Percentiles rank a stretch among this genome's conserved stretches.
phyloP scores from a whole-genome alignment of 2,888 invertebrate species.

The Campoplex nolae region DNA sequence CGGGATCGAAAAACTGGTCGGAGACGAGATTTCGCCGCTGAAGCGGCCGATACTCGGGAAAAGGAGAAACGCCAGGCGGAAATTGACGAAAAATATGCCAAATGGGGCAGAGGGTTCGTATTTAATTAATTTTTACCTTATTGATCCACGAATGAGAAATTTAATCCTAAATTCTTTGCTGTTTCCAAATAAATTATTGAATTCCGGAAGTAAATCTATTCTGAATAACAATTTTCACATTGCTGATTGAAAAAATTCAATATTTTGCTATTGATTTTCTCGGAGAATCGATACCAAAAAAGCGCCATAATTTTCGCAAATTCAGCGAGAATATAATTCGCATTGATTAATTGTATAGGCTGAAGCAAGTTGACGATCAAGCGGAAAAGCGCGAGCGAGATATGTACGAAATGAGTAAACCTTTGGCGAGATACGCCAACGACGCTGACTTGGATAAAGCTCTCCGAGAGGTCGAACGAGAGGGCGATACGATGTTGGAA shows the following conservation, averaged over 20 bases:
- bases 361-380: slow-evolving; percentile 93
- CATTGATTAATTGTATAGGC: slow-evolving; percentile 81
- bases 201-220: too few species aligned
- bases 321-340: neutral
- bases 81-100: slow-evolving; percentile 90
- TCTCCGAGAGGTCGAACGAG: slow-evolving; percentile 90
- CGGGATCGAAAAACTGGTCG: slow-evolving; percentile 89
- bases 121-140: neutral
- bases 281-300: neutral
- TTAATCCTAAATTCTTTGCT: neutral
- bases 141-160: neutral
- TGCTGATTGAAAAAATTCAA: neutral
- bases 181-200: too few species aligned
- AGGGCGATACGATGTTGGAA: slow-evolving; percentile 97
- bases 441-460: slow-evolving; percentile 94
- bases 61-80: slow-evolving; percentile 89
- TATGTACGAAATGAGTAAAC: slow-evolving; percentile 94
- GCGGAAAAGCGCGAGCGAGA: slow-evolving; percentile 90
- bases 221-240: too few species aligned
- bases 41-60: slow-evolving; percentile 88
- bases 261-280: neutral
- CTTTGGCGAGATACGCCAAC: slow-evolving; percentile 94
- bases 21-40: slow-evolving; percentile 89
- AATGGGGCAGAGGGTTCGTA: slow-evolving; percentile 93
- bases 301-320: neutral